Percentiles rank a stretch among this genome's conserved stretches.
phyloP scores from a whole-genome alignment of 2,888 invertebrate genomes.

The Lathronympha strigana region DNA sequence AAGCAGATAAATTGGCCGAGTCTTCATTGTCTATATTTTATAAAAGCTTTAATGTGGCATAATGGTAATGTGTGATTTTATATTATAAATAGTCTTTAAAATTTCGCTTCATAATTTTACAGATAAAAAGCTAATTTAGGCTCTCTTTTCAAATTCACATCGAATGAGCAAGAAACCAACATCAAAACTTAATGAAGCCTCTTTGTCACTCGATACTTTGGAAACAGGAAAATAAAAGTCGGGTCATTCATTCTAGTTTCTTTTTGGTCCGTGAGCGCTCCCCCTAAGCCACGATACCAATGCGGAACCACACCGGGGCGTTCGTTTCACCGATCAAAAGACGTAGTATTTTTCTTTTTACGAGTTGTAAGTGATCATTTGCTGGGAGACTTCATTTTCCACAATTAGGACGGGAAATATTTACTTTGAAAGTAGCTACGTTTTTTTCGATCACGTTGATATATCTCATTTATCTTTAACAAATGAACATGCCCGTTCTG shows the following conservation, averaged over 20 bases:
- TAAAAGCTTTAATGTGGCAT: background rate
- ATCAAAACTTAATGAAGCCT: conserved; percentile 14
- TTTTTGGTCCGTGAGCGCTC: background rate
- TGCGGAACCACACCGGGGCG: conserved; percentile 10
- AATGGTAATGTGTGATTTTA: too few relatives aligned
- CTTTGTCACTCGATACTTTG: background rate
- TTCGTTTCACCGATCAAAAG: conserved; percentile 18
- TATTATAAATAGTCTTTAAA: background rate
- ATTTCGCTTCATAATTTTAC: background rate
- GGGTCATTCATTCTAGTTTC: background rate
- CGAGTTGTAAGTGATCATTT: conserved; percentile 20
- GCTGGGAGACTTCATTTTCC: conserved; percentile 17
- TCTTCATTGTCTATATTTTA: background rate
- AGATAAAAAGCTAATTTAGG: background rate
- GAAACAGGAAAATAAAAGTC: conserved; percentile 20
- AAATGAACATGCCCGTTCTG: too few relatives aligned
- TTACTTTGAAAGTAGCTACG: background rate
- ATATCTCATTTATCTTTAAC: background rate
- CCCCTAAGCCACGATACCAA: background rate
- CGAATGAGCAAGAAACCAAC: conserved; percentile 6
- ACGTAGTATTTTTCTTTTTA: conserved; percentile 16
- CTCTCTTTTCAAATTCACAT: background rate
- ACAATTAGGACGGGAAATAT: conserved; percentile 4
- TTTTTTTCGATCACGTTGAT: too few relatives aligned
- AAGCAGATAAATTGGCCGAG: background rate